Evolutionary conservation across 2,113 vertebrate species (phyloP).

Genomic region (Rousettus leschenaultii): DNA sequence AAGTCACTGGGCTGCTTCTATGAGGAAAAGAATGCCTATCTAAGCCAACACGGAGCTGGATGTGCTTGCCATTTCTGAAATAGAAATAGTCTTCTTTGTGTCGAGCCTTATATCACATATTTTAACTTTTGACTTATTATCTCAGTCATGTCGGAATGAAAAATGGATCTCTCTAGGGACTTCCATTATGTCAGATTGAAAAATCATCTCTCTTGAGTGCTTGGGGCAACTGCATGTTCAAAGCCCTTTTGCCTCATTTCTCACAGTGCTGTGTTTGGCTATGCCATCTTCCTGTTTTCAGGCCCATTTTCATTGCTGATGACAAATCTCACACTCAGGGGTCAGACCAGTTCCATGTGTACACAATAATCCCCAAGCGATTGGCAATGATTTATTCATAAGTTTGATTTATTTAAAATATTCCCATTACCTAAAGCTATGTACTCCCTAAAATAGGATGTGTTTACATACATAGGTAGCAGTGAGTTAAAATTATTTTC

Average conservation of each 20-base stretch:
- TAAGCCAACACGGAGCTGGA: background rate
- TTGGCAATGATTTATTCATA: slow-evolving; percentile 52
- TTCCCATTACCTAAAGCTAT: slow-evolving; percentile 27
- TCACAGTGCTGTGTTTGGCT: slow-evolving; percentile 2
- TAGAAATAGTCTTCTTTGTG: slow-evolving; percentile 59
- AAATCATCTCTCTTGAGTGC: slow-evolving; percentile 70
- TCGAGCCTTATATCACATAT: background rate
- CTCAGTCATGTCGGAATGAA: slow-evolving; percentile 68
- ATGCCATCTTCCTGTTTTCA: background rate
- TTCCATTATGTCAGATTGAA: slow-evolving; percentile 75
- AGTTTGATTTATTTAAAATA: slow-evolving; percentile 55
- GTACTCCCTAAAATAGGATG: background rate
- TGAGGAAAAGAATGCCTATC: slow-evolving; percentile 9
- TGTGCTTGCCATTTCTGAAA: background rate
- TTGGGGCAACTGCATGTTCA: slow-evolving; percentile 68
- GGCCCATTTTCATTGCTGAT: slow-evolving; percentile 53
- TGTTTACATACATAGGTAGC: background rate
- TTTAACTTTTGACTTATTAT: slow-evolving; percentile 74
- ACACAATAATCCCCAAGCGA: background rate
- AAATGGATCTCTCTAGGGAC: slow-evolving; percentile 70
- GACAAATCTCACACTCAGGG: slow-evolving; percentile 44
- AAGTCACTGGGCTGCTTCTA: background rate
- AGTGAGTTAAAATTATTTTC: slow-evolving; percentile 6
- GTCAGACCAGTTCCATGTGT: background rate
- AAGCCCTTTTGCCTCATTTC: slow-evolving; percentile 68